phyloP scores from a whole-genome alignment of 2,797 vertebrate species.

The Bucorvus abyssinicus region DNA sequence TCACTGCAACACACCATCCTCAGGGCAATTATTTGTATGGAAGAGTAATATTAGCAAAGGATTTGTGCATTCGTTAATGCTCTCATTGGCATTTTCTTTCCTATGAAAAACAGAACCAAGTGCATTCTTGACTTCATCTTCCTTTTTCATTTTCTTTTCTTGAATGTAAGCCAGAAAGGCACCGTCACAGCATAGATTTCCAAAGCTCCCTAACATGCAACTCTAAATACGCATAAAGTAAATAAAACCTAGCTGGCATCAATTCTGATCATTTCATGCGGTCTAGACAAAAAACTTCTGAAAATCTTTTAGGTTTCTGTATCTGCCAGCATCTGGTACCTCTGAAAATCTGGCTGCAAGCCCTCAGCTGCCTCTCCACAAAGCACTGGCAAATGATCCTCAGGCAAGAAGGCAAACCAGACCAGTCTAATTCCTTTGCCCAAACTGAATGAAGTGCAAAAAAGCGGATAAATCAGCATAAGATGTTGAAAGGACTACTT shows the following conservation, averaged over 20 bases:
- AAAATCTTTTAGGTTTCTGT: neutral
- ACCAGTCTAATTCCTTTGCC: neutral
- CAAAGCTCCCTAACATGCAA: neutral
- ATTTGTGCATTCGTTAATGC: neutral
- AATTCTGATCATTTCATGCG: neutral
- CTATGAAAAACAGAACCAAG: neutral
- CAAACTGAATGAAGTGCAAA: conserved; percentile 17
- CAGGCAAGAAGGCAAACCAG: conserved; percentile 13
- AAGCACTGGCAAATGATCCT: neutral
- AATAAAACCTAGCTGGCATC: neutral
- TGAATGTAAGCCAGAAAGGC: neutral
- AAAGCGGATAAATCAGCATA: conserved; percentile 3
- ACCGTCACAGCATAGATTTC: neutral
- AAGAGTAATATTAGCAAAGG: neutral
- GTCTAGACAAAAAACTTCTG: neutral
- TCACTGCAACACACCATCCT: neutral
- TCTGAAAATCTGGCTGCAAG: neutral
- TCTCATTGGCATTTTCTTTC: neutral
- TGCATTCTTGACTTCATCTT: neutral
- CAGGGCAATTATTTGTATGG: neutral
- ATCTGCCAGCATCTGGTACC: neutral
- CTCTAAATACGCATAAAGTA: neutral
- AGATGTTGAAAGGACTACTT: neutral
- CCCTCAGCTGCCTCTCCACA: conserved; percentile 5
- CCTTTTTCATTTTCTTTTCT: neutral